phyloP scores from a whole-genome alignment of 2,888 invertebrate genomes.

The Spilosoma lubricipeda region DNA sequence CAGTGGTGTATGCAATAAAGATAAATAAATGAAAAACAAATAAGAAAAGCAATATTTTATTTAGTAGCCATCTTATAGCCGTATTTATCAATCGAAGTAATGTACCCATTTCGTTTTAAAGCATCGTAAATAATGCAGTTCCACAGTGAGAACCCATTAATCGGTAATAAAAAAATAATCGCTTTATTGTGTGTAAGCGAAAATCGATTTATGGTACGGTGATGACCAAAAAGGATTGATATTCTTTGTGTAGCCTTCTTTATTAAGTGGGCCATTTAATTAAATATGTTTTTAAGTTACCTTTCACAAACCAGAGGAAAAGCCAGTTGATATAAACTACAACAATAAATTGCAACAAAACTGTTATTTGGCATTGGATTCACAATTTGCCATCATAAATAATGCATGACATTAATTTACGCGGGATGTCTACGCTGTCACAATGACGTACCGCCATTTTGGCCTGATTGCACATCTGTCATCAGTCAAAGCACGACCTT shows the following conservation, averaged over 20 bases:
- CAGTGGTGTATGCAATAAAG: too few species aligned
- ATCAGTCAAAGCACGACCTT: slow-evolving; percentile 30
- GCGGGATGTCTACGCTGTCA: slow-evolving; percentile 23
- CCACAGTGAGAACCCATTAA: background rate
- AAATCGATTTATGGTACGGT: background rate
- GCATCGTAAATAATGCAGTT: background rate
- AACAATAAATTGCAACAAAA: background rate
- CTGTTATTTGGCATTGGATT: background rate
- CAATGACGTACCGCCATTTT: slow-evolving; percentile 30
- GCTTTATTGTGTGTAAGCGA: background rate
- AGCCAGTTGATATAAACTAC: background rate
- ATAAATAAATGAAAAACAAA: too few species aligned
- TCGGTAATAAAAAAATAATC: background rate
- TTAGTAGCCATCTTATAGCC: too few species aligned
- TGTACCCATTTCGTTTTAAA: background rate
- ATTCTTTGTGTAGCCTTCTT: background rate
- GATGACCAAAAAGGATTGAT: background rate
- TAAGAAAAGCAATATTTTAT: too few species aligned
- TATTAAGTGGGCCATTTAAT: background rate
- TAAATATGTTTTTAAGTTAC: background rate
- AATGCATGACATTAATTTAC: slow-evolving; percentile 18
- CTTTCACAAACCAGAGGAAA: background rate
- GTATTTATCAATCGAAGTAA: background rate
- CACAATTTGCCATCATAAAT: slow-evolving; percentile 14
- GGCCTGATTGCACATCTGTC: slow-evolving; percentile 19